Evolutionary conservation across 1,140 invertebrate species (phyloP).

Genomic region (Brachionus rubens): DNA sequence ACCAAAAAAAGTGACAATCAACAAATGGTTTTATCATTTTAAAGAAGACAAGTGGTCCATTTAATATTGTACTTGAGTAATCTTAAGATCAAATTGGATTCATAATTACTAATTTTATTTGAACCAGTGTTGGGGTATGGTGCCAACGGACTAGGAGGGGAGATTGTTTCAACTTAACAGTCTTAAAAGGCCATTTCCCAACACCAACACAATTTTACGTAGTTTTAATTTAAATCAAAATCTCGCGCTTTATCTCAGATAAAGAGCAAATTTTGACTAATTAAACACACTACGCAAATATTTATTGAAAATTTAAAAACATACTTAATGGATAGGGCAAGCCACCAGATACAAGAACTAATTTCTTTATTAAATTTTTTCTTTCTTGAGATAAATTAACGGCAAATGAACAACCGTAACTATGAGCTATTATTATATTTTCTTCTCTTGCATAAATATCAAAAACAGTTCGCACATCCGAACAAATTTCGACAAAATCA

Average conservation of each 20-base stretch:
- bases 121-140: too few species aligned
- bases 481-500: slow-evolving; percentile 67
- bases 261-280: too few species aligned
- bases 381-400: slow-evolving; percentile 67
- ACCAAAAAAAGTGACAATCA: slow-evolving; percentile 59
- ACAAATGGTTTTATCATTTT: slow-evolving; percentile 59
- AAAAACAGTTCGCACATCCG: slow-evolving; percentile 67
- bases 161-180: too few species aligned
- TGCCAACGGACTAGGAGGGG: too few species aligned
- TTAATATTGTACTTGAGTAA: slow-evolving; percentile 50
- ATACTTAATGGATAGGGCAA: slow-evolving; percentile 70
- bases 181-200: too few species aligned
- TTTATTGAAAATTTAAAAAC: slow-evolving; percentile 59
- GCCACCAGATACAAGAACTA: slow-evolving; percentile 71
- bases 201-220: too few species aligned
- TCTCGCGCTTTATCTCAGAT: too few species aligned
- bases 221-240: too few species aligned
- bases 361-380: slow-evolving; percentile 65
- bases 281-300: too few species aligned
- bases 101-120: too few species aligned
- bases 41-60: slow-evolving; percentile 57
- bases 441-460: slow-evolving; percentile 63
- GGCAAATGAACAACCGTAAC: slow-evolving; percentile 66
- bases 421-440: slow-evolving; percentile 57
- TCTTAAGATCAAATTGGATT: too few species aligned